Base-by-base conservation (phyloP, 2,888 invertebrate species). In the Philhelius pedissequus region DNA sequence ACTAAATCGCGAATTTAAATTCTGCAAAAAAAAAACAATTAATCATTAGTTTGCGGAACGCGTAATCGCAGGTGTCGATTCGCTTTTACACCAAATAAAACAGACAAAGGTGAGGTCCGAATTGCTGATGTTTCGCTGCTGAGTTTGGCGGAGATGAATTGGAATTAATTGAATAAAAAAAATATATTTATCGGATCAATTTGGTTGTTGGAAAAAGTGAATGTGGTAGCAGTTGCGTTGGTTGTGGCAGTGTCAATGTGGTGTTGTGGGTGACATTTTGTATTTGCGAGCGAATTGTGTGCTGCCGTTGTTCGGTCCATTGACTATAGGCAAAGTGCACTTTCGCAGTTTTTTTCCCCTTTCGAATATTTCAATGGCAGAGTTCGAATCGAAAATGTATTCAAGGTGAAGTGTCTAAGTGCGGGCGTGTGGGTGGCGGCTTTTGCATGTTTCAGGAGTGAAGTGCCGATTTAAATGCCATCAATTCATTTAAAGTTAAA, bases 161-260 rank as follows among this genome's bases (percentile, higher is more conserved):
- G 25, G 43, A 62, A 62, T 62, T 62, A 62, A 62, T 62, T 43
- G 62, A 43, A 27, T 27, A 54, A 11, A 52, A 15, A 15, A 9
- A 30, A 30, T n/a, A 35, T 13, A 13, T 13, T 13, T 11, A 20
- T 20, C 9, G n/a, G 13, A 30, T 25, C 18, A 30, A 43, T 15
- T 40, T 58, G n/a, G 11, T 27, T 35, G 11, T 27, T 35, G 60
- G 43, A 30, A 35, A 43, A 62, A 43, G 62, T 62, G 43, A 62
- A 43, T 62, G 27, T 62, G 25, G 18, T 38, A n/a, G 40, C 15
- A 5, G 8, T 6, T 52, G 3, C 6, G 11, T 11, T 22, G 22
- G 25, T 13, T 13, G 13, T 22, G 13, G 5, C 5, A 22, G 20
- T 45, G 20, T 18, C 2, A 48, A 1, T 50, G n/a, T n/a, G n/a